Base-by-base conservation (phyloP, 2,888 invertebrate species). In the Leptopilina syphax region DNA sequence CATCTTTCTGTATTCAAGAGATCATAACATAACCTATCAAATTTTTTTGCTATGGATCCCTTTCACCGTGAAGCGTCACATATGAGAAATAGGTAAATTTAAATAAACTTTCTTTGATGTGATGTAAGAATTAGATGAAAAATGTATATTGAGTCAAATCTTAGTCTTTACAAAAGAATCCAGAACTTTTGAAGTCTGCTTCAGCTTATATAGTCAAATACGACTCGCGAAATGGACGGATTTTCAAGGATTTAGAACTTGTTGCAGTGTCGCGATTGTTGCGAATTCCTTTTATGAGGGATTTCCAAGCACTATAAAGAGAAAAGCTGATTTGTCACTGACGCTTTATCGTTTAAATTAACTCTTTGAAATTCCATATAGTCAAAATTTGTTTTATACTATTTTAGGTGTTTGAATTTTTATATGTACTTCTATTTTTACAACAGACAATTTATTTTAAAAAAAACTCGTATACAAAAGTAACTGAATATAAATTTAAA, bases 201-300 rank as follows among this genome's bases (percentile, higher is more conserved):
- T 8, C 12, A 68, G 68, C 68, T 68, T 34, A 34, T 54, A 70
- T 47, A 70, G 68, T 70, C 18, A 47, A 47, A 68, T 68, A 68
- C 50, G 50, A 68, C 24, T 50, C 50, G 50, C 68, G 50, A 68
- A 68, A 68, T 68, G 27, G 24, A 68, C 27, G 50, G 50, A 68
- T 68, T 68, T 47, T 9, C 68, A 47, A 68, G 68, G 68, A 70
- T 70, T 70, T 70, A 70, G 47, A 54, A 70, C 68, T 54, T 70
- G 68, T 54, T 27, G 68, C 27, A 50, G 18, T 24, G 24, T 47
- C 24, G 24, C 24, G 50, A 68, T 68, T 50, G 24, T 68, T 70
- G 68, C 13, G 50, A 54, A 70, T 70, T 12, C 50, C 50, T 70
- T 47, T 70, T 54, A 70, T 70, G 50, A 54, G 68, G 50, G 27